A percentile compares a stretch with the other conserved stretches of the same genome.
Conservation (phyloP, 37 sponge, comb jelly and placozoan genomes). For the Spongia lamella region DNA sequence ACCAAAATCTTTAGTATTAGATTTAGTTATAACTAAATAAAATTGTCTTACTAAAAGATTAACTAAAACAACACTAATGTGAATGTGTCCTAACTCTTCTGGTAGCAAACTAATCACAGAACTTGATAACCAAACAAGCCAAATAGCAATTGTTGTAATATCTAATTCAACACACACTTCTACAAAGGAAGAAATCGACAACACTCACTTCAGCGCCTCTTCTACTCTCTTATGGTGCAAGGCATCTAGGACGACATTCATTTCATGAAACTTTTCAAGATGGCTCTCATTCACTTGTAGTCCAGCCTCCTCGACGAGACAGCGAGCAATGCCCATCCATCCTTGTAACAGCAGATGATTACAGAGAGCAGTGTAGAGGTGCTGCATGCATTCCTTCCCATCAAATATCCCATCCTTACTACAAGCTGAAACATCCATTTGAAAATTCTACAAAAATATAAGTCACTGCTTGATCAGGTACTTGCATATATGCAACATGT, state of each 20-base stretch:
- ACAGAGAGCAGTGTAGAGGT: slow-evolving; percentile 60
- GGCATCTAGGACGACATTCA: slow-evolving; percentile 70
- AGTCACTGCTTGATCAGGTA: background rate
- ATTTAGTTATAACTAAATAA: too few species aligned
- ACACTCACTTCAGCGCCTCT: slow-evolving; percentile 67
- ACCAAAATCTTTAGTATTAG: too few species aligned
- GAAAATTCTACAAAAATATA: slow-evolving; percentile 56
- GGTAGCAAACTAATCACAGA: too few species aligned
- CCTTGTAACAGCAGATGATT: slow-evolving; percentile 87
- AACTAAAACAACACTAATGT: too few species aligned
- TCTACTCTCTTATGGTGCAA: slow-evolving; percentile 41
- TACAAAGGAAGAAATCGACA: background rate
- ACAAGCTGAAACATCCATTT: slow-evolving; percentile 46
- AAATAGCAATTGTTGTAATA: too few species aligned
- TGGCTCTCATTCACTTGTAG: slow-evolving; percentile 35
- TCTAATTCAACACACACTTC: too few species aligned
- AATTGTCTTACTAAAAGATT: too few species aligned
- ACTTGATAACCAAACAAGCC: too few species aligned
- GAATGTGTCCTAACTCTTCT: too few species aligned
- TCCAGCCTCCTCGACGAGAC: slow-evolving; percentile 51
- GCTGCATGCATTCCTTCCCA: slow-evolving; percentile 13
- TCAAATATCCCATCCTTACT: slow-evolving; percentile 50
- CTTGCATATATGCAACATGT: background rate
- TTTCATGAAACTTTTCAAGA: slow-evolving; percentile 64
- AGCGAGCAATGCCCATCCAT: slow-evolving; percentile 65